Evolutionary conservation across 2,888 invertebrate species (phyloP).

Genomic region (Exocentrus adspersus): DNA sequence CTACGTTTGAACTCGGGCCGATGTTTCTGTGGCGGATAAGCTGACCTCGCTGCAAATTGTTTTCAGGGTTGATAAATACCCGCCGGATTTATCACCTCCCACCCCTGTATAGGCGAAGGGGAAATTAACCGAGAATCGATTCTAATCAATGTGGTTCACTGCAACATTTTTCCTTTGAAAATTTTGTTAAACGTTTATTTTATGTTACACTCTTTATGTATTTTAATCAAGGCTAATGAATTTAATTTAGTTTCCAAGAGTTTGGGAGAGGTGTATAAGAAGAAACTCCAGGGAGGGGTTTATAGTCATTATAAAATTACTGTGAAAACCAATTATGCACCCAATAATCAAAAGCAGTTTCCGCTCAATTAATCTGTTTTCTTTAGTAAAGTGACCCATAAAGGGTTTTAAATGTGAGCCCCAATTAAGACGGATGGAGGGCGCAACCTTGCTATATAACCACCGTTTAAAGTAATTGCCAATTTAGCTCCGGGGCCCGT

Average conservation of each 20-base stretch:
- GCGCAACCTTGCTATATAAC: constrained; percentile 22
- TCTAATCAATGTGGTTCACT: background rate
- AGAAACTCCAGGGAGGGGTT: no score
- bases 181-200: no score
- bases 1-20: constrained; percentile 42
- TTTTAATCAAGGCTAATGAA: no score
- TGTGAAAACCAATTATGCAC: constrained; percentile 16
- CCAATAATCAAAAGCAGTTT: constrained; percentile 19
- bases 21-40: constrained; percentile 38
- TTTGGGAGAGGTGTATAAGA: no score
- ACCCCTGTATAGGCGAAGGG: constrained; percentile 9
- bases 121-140: constrained; percentile 17
- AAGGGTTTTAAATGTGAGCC: constrained; percentile 22
- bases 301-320: background rate
- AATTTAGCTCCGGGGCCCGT: constrained; percentile 15
- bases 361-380: constrained; percentile 23
- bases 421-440: constrained; percentile 23
- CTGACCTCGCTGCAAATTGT: constrained; percentile 42
- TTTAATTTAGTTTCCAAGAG: no score
- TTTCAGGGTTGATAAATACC: constrained; percentile 42
- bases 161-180: no score
- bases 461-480: constrained; percentile 25
- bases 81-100: constrained; percentile 34
- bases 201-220: no score
- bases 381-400: constrained; percentile 26